These are phyloP conservation scores for Choloepus didactylus DNA, from an alignment of 2,797 vertebrate genomes.

Conservation along the genomic window DNA sequence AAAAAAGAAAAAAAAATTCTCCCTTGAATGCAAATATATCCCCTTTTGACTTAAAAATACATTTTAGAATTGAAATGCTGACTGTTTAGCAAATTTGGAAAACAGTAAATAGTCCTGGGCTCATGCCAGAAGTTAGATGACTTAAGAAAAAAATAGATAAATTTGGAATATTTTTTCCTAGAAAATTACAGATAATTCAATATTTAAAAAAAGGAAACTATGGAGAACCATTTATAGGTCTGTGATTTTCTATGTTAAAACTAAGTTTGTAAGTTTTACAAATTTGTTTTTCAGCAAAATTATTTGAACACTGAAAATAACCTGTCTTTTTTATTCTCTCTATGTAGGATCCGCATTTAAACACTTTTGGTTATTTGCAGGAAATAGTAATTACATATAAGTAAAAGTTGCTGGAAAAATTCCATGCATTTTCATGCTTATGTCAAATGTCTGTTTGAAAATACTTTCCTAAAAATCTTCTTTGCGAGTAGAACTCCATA, in stretches of 20 bases:
- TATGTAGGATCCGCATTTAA: background rate
- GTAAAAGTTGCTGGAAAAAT: background rate
- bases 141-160: constrained; percentile 32
- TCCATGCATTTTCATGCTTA: constrained; percentile 51
- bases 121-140: constrained; percentile 71
- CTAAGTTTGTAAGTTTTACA: constrained; percentile 45
- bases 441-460: constrained; percentile 49
- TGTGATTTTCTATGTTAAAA: constrained; percentile 69
- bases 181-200: constrained; percentile 68
- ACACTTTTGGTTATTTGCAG: constrained; percentile 44
- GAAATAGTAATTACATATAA: background rate
- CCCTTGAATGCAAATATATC: constrained; percentile 13
- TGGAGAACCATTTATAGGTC: background rate
- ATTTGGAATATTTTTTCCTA: constrained; percentile 67
- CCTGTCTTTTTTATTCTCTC: constrained; percentile 59
- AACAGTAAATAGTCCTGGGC: constrained; percentile 64
- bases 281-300: constrained; percentile 34
- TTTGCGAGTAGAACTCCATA: constrained; percentile 79
- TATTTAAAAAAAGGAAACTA: constrained; percentile 65
- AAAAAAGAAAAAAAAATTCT: constrained; percentile 15
- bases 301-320: constrained; percentile 59
- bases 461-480: constrained; percentile 61
- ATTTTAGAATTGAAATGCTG: constrained; percentile 74
- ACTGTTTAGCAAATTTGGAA: constrained; percentile 80
- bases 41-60: constrained; percentile 62